These are phyloP conservation scores for Dendrolimus pini DNA, from an alignment of 2,888 invertebrate genomes.

Conservation along the genomic window DNA sequence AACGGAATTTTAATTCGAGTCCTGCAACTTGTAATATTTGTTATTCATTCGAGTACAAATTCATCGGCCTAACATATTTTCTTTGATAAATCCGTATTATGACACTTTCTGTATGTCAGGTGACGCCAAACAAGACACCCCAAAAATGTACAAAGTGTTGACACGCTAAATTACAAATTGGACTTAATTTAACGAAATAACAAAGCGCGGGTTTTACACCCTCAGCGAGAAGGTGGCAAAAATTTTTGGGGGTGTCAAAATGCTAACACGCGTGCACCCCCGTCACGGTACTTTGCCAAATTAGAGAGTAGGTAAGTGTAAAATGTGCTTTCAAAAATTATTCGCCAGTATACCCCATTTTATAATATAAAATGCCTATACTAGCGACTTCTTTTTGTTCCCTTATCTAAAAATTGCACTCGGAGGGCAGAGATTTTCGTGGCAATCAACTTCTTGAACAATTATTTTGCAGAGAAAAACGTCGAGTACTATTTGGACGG, in stretches of 20 bases:
- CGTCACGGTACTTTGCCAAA: not conserved
- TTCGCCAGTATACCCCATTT: not conserved
- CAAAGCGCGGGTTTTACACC: conserved; percentile 14
- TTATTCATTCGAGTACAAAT: too few species aligned
- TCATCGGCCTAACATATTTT: too few species aligned
- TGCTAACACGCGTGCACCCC: not conserved
- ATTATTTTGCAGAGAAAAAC: too few species aligned
- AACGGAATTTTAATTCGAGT: too few species aligned
- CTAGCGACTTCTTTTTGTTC: too few species aligned
- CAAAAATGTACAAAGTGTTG: conserved; percentile 13
- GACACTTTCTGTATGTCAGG: not conserved
- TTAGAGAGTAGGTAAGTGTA: not conserved
- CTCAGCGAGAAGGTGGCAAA: conserved; percentile 5
- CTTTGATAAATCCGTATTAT: too few species aligned
- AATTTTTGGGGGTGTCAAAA: not conserved
- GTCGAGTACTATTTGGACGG: too few species aligned
- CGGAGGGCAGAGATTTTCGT: too few species aligned
- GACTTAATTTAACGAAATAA: conserved; percentile 36
- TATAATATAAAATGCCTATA: too few species aligned
- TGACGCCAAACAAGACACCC: not conserved
- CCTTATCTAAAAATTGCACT: too few species aligned
- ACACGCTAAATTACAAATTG: conserved; percentile 34
- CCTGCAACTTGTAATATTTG: too few species aligned
- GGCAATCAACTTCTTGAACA: too few species aligned
- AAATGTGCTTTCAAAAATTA: not conserved